These are phyloP conservation scores for Oreochromis tanganicae DNA, from an alignment of 2,113 vertebrate species.

Conservation along the genomic window DNA sequence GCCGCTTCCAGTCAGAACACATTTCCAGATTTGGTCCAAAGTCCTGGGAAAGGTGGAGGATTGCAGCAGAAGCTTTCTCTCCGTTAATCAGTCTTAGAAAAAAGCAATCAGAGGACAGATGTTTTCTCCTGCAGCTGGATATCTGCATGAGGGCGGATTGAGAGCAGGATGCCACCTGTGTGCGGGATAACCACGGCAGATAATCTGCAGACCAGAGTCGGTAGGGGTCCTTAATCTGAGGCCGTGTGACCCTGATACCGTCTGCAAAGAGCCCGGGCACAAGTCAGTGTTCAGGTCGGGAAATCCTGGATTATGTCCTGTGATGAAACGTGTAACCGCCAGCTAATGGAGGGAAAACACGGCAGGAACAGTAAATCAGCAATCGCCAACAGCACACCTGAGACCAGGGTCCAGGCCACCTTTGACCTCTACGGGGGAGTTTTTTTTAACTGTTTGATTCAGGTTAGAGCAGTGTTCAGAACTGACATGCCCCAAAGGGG, in stretches of 20 bases:
- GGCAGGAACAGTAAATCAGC: neutral
- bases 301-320: neutral
- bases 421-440: neutral
- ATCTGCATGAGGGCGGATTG: conserved; percentile 46
- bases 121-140: conserved; percentile 55
- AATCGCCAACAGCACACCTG: neutral
- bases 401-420: neutral
- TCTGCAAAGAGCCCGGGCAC: neutral
- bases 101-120: conserved; percentile 65
- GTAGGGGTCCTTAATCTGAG: neutral
- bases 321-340: neutral
- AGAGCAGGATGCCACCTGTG: conserved; percentile 54
- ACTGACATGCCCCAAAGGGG: neutral
- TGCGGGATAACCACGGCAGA: neutral
- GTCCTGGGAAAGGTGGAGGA: conserved; percentile 59
- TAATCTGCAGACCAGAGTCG: conserved; percentile 16
- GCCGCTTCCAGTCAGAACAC: neutral
- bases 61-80: conserved; percentile 27
- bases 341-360: neutral
- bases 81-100: conserved; percentile 54
- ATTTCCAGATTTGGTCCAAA: neutral
- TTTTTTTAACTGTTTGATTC: neutral
- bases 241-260: neutral
- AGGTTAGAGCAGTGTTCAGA: neutral
- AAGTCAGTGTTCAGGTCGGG: neutral